phyloP scores from a whole-genome alignment of 64 coral and sea anemone species.

The Pocillopora verrucosa region DNA sequence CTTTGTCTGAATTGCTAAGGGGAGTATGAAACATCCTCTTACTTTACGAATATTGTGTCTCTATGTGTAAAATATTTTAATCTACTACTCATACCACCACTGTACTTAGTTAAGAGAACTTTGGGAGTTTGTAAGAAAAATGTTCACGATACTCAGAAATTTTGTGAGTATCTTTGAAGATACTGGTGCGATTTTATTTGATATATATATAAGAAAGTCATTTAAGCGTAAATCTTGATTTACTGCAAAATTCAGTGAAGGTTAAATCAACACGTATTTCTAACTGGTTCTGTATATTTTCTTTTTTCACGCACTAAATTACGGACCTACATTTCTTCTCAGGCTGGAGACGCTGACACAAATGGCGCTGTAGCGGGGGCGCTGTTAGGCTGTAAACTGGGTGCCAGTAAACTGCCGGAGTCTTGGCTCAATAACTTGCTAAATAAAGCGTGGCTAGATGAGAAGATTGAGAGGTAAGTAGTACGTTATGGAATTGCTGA shows the following conservation, averaged over 20 bases:
- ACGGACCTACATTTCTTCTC: background rate
- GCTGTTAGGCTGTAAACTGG: slow-evolving; percentile 90
- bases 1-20: no score
- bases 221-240: background rate
- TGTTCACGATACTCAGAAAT: no score
- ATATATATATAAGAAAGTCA: background rate
- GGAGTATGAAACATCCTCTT: no score
- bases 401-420: slow-evolving; percentile 61
- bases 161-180: no score
- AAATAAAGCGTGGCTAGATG: slow-evolving; percentile 80
- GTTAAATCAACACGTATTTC: no score
- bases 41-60: no score
- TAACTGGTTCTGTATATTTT: no score
- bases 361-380: slow-evolving; percentile 93
- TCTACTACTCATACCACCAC: no score
- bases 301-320: background rate
- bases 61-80: no score
- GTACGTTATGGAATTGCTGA: background rate
- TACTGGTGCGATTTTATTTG: no score
- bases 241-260: background rate
- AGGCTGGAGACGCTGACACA: slow-evolving; percentile 95
- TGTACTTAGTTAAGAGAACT: no score
- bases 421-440: slow-evolving; percentile 69
- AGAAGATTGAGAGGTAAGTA: slow-evolving; percentile 68
- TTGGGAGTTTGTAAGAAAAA: no score